Conservation (phyloP, 2,888 invertebrate species). For the Frankliniella intonsa region DNA sequence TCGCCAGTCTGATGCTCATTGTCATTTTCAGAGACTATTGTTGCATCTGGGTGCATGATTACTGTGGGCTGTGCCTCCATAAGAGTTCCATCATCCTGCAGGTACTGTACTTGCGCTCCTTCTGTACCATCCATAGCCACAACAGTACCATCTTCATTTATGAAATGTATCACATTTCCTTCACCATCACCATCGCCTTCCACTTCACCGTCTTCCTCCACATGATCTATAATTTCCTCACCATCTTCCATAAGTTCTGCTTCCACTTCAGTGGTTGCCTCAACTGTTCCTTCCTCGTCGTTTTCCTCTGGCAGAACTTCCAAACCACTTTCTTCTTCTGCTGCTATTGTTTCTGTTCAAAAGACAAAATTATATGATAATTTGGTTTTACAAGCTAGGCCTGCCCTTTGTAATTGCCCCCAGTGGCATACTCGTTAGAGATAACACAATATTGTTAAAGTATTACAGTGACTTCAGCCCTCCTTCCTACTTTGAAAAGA, state of each 20-base stretch:
- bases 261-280: conserved; percentile 9
- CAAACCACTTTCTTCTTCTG: neutral
- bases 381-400: too few relatives aligned
- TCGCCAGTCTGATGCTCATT: conserved; percentile 1
- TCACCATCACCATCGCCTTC: neutral
- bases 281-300: neutral
- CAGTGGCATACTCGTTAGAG: too few relatives aligned
- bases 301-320: neutral
- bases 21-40: neutral
- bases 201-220: neutral
- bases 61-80: conserved; percentile 27
- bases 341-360: neutral
- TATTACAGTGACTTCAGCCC: too few relatives aligned
- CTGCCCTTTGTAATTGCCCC: too few relatives aligned
- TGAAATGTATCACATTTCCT: neutral
- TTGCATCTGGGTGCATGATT: neutral
- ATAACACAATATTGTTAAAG: neutral
- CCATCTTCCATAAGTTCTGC: conserved; percentile 25
- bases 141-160: conserved; percentile 10
- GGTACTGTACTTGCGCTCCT: conserved; percentile 34
- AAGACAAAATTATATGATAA: neutral
- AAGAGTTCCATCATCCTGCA: conserved; percentile 35
- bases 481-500: too few relatives aligned
- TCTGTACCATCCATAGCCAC: conserved; percentile 15
- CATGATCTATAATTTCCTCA: neutral